Conservation (phyloP, 2,113 vertebrate genomes). For the Cichladusa arquata region DNA sequence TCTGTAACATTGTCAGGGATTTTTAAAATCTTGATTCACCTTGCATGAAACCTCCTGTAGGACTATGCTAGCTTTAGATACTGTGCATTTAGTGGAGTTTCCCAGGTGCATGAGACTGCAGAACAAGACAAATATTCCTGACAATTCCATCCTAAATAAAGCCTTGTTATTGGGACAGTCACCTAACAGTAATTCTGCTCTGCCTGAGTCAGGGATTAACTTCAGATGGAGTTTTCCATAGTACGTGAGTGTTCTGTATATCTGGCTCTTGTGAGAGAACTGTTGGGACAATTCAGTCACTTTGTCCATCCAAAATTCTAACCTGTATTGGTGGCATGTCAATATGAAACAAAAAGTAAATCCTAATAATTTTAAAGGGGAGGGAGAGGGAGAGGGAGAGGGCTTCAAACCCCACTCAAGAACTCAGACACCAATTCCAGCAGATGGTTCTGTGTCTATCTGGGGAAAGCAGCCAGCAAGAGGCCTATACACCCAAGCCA, state of each 20-base stretch:
- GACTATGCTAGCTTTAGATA: neutral
- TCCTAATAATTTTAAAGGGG: neutral
- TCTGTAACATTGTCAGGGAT: neutral
- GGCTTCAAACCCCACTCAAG: neutral
- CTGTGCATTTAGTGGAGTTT: neutral
- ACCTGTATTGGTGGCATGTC: neutral
- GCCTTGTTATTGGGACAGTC: neutral
- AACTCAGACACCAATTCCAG: neutral
- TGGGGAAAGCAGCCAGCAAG: neutral
- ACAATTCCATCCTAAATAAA: neutral
- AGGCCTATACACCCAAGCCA: neutral
- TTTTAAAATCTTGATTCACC: neutral
- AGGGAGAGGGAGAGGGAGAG: neutral
- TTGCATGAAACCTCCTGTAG: neutral
- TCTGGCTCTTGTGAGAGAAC: neutral
- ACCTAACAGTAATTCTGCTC: neutral
- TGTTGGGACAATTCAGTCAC: neutral
- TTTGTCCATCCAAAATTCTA: neutral
- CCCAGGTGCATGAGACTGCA: neutral
- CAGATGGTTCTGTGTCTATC: accelerated
- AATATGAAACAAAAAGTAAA: neutral
- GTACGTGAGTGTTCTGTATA: neutral
- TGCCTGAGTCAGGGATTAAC: neutral
- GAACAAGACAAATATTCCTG: neutral
- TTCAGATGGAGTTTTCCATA: neutral